phyloP scores from a whole-genome alignment of 1,140 invertebrate species.

The Liolophura sinensis region DNA sequence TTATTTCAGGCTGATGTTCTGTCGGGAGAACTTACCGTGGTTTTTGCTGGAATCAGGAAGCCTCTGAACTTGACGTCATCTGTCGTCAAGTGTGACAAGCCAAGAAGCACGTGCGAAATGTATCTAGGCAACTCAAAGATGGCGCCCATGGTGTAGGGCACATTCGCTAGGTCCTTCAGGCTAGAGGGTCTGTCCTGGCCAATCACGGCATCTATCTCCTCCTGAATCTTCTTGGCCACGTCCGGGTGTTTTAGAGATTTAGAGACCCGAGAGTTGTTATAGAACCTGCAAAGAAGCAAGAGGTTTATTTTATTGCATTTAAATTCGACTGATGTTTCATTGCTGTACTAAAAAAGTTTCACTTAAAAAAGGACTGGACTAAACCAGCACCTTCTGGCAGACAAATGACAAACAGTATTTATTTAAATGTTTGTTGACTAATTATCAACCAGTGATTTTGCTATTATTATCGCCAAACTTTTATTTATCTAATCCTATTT shows the following conservation, averaged over 20 bases:
- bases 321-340: too few species aligned
- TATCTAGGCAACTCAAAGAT: constrained; percentile 19
- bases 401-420: too few species aligned
- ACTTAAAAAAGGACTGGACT: too few species aligned
- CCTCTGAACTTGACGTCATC: constrained; percentile 13
- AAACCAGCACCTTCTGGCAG: too few species aligned
- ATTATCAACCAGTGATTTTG: too few species aligned
- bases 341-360: too few species aligned
- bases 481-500: too few species aligned
- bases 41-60: constrained; percentile 18
- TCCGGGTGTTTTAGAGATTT: constrained; percentile 44
- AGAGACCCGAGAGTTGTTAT: constrained; percentile 22
- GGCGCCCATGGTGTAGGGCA: constrained; percentile 16
- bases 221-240: constrained; percentile 33
- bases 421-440: too few species aligned
- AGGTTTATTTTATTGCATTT: neutral
- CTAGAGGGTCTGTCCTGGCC: neutral
- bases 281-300: constrained; percentile 8
- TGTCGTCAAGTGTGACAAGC: constrained; percentile 8
- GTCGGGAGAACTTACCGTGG: constrained; percentile 16
- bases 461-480: too few species aligned
- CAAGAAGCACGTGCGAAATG: constrained; percentile 16
- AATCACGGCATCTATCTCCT: constrained; percentile 3
- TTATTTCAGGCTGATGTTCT: too few species aligned
- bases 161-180: neutral